A percentile compares a stretch with the other conserved stretches of the same genome.
phyloP scores from a whole-genome alignment of 2,888 invertebrate species.

The Polydrusus cervinus region DNA sequence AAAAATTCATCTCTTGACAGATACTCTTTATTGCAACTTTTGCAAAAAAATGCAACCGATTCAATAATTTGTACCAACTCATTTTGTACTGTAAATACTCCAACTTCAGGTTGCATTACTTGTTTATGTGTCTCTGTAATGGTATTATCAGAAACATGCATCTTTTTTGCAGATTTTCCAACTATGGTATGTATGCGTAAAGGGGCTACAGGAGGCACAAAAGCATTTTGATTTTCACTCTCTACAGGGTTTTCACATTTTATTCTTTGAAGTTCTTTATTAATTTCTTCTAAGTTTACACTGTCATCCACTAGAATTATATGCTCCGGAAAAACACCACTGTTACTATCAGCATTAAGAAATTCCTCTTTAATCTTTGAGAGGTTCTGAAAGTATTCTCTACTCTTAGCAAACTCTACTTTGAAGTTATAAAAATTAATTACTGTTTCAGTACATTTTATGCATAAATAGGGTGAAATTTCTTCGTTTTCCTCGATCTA shows the following conservation, averaged over 20 bases:
- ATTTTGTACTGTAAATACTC: constrained; percentile 15
- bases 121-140: background rate
- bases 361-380: background rate
- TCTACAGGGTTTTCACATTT: background rate
- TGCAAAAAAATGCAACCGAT: constrained; percentile 14
- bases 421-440: constrained; percentile 16
- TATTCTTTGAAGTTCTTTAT: background rate
- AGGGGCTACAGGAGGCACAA: background rate
- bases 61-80: constrained; percentile 20
- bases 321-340: background rate
- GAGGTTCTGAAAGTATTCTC: constrained; percentile 8
- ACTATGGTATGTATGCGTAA: background rate
- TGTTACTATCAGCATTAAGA: no score
- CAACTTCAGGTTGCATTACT: background rate
- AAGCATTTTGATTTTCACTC: background rate
- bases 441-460: constrained; percentile 9
- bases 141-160: background rate
- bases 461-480: constrained; percentile 10
- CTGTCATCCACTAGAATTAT: background rate
- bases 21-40: constrained; percentile 7
- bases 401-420: constrained; percentile 2
- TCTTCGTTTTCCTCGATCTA: constrained; percentile 3
- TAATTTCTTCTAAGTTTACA: background rate
- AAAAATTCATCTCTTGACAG: constrained; percentile 3
- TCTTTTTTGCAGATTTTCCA: background rate